Conservation (phyloP, 1,140 invertebrate genomes). For the Zaprionus nigranus region DNA sequence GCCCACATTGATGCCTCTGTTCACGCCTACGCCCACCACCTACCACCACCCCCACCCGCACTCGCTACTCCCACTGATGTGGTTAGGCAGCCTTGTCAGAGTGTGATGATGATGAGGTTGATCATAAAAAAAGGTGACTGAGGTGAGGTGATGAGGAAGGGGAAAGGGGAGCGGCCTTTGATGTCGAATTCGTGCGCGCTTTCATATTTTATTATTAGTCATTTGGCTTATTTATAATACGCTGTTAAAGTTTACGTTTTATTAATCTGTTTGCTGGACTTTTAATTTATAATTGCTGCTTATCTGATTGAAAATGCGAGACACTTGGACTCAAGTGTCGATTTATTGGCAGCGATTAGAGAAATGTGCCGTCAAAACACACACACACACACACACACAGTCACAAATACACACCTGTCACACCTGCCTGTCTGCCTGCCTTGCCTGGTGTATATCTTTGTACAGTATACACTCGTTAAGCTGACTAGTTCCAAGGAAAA, state of each 20-base stretch:
- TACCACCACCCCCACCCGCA: neutral
- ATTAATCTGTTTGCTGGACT: slow-evolving; percentile 79
- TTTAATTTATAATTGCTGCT: slow-evolving; percentile 82
- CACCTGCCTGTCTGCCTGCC: neutral
- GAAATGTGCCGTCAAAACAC: slow-evolving; percentile 38
- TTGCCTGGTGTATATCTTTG: neutral
- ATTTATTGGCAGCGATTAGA: slow-evolving; percentile 77
- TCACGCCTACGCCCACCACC: slow-evolving; percentile 14
- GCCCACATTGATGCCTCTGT: slow-evolving; percentile 6
- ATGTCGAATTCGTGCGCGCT: slow-evolving; percentile 66
- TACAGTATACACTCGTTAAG: neutral
- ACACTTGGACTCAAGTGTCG: slow-evolving; percentile 77
- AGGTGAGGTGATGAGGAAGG: neutral
- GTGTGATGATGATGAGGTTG: slow-evolving; percentile 34
- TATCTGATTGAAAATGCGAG: slow-evolving; percentile 76
- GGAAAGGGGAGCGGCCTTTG: slow-evolving; percentile 53
- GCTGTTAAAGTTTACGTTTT: slow-evolving; percentile 80
- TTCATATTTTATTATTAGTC: slow-evolving; percentile 82
- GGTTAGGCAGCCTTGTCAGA: slow-evolving; percentile 24
- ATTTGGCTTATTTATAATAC: slow-evolving; percentile 80
- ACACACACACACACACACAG: slow-evolving; percentile 5
- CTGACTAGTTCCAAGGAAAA: neutral
- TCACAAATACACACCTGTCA: neutral
- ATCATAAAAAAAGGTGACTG: slow-evolving; percentile 34
- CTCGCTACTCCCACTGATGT: slow-evolving; percentile 33